Conservation (phyloP, 1,140 invertebrate species). For the Drosophila setifemur region DNA sequence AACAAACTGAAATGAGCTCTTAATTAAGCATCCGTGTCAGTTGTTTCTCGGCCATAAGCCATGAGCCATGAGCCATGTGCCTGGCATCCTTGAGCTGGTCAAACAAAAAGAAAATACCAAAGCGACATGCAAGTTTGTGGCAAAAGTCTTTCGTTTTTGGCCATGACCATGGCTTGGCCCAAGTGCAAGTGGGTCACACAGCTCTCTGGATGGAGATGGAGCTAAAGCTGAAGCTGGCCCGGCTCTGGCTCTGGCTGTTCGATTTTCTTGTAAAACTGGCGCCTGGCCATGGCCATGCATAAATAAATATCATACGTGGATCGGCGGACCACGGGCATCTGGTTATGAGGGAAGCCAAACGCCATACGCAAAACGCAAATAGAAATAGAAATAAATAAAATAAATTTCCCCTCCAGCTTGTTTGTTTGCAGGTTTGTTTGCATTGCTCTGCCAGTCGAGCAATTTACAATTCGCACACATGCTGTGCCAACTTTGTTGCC, state of each 20-base stretch:
- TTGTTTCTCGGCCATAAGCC: constrained; percentile 28
- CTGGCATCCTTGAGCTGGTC: constrained; percentile 49
- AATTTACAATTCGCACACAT: constrained; percentile 79
- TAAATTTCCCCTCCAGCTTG: constrained; percentile 59
- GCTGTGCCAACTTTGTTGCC: constrained; percentile 45
- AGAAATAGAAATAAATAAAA: constrained; percentile 62
- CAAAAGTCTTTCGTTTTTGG: constrained; percentile 66
- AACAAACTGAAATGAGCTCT: constrained; percentile 58
- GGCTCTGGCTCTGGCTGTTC: constrained; percentile 33
- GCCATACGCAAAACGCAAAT: constrained; percentile 66
- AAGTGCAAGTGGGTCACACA: constrained; percentile 66
- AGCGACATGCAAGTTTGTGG: constrained; percentile 61
- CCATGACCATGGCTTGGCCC: constrained; percentile 24
- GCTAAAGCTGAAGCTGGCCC: not conserved
- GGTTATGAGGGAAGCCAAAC: constrained; percentile 60
- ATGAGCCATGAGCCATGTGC: not conserved
- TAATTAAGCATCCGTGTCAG: constrained; percentile 74
- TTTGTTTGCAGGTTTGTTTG: constrained; percentile 54
- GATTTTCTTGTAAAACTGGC: constrained; percentile 57
- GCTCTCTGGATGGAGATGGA: not conserved
- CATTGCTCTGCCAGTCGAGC: constrained; percentile 56
- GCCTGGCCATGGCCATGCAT: constrained; percentile 53
- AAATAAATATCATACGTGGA: constrained; percentile 65
- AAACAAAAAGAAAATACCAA: constrained; percentile 27
- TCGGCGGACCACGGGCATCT: constrained; percentile 25